phyloP scores from a whole-genome alignment of 2,888 invertebrate genomes.

The Mystacides longicornis region DNA sequence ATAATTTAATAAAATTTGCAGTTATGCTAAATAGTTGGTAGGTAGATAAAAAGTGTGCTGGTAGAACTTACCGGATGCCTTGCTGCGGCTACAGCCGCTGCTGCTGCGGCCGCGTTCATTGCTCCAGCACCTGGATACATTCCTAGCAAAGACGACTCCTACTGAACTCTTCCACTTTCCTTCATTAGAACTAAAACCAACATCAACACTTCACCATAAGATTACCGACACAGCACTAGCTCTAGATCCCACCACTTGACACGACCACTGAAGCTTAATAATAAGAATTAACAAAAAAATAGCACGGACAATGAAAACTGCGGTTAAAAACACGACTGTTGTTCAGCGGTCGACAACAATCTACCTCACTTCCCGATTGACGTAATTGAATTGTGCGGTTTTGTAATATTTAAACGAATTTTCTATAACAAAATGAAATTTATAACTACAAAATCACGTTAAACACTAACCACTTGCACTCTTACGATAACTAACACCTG shows the following conservation, averaged over 20 bases:
- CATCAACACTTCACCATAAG: not conserved
- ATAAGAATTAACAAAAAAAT: not conserved
- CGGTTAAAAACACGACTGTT: not conserved
- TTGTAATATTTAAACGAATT: too few species aligned
- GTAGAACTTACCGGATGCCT: slow-evolving; percentile 72
- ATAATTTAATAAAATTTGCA: too few species aligned
- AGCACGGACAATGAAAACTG: not conserved
- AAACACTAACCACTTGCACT: too few species aligned
- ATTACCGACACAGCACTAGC: not conserved
- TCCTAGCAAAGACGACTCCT: not conserved
- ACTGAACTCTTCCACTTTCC: not conserved
- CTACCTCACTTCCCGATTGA: not conserved
- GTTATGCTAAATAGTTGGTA: too few species aligned
- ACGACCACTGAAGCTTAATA: not conserved
- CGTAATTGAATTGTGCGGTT: not conserved
- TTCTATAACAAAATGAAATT: too few species aligned
- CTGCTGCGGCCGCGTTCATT: slow-evolving; percentile 79
- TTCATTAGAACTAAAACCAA: not conserved
- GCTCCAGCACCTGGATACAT: slow-evolving; percentile 81
- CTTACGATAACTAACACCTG: too few species aligned
- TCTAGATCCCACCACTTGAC: too few species aligned
- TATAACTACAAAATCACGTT: too few species aligned
- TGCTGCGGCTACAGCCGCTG: slow-evolving; percentile 76
- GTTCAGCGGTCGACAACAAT: not conserved
- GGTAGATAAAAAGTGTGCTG: not conserved